Evolutionary conservation across 1,140 invertebrate species (phyloP).

Genomic region (Dendrolimus punctatus): DNA sequence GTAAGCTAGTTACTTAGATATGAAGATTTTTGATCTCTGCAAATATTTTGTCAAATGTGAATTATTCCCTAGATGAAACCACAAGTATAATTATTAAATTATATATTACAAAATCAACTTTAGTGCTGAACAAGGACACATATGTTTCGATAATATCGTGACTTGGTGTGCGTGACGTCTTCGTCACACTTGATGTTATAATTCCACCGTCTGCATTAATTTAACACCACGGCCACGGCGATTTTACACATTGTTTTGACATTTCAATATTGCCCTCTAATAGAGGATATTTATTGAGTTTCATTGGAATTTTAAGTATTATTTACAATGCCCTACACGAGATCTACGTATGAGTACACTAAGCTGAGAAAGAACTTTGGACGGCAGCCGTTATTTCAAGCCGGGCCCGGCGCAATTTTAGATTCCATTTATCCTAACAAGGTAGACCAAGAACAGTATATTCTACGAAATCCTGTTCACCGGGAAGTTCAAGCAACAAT

Average conservation of each 20-base stretch:
- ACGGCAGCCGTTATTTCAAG: slow-evolving; percentile 47
- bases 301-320: slow-evolving; percentile 1
- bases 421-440: slow-evolving; percentile 46
- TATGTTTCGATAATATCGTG: slow-evolving; percentile 26
- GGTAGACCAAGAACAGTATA: slow-evolving; percentile 41
- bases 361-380: slow-evolving; percentile 49
- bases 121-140: slow-evolving; percentile 43
- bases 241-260: slow-evolving; percentile 28
- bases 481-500: slow-evolving; percentile 41
- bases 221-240: slow-evolving; percentile 33
- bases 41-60: no score
- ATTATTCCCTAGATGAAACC: no score
- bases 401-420: slow-evolving; percentile 40
- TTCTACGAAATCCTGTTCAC: slow-evolving; percentile 53
- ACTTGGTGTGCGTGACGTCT: slow-evolving; percentile 5
- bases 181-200: slow-evolving; percentile 23
- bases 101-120: slow-evolving; percentile 8
- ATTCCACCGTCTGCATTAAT: slow-evolving; percentile 19
- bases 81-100: no score
- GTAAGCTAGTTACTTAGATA: no score
- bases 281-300: slow-evolving; percentile 3
- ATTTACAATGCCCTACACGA: slow-evolving; percentile 33
- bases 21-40: no score
- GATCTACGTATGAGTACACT: slow-evolving; percentile 45
- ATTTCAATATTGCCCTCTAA: slow-evolving; percentile 1